phyloP scores from a whole-genome alignment of 2,888 invertebrate species.

The Metacarcinus magister region DNA sequence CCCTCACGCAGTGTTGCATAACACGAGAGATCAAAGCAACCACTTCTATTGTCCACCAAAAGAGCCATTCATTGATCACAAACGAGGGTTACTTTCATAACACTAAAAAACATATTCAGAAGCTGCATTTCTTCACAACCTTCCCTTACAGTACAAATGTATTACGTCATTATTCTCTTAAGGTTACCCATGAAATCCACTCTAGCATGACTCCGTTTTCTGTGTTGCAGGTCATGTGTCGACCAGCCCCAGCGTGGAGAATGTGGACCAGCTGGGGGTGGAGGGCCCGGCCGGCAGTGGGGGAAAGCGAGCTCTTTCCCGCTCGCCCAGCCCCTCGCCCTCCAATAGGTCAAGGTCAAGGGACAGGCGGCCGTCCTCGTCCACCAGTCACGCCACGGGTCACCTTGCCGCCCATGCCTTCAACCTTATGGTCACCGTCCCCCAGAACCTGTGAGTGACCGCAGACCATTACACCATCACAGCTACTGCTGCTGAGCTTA shows the following conservation, averaged over 20 bases:
- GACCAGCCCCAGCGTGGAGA: conserved; percentile 73
- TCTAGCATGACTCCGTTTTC: neutral
- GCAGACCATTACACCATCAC: neutral
- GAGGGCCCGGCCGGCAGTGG: conserved; percentile 54
- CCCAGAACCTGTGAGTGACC: conserved; percentile 73
- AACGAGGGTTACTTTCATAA: too few relatives aligned
- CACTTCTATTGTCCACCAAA: too few relatives aligned
- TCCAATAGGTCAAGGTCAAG: conserved; percentile 65
- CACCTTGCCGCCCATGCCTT: conserved; percentile 77
- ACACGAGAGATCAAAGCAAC: too few relatives aligned
- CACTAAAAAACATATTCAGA: neutral
- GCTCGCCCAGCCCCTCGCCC: conserved; percentile 71
- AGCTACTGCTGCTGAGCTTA: neutral
- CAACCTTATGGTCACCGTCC: conserved; percentile 77
- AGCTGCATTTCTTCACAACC: neutral
- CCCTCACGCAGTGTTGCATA: too few relatives aligned
- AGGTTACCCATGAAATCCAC: neutral
- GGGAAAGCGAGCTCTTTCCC: neutral
- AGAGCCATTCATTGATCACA: too few relatives aligned
- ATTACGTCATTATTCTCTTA: neutral
- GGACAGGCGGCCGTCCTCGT: neutral
- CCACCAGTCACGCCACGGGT: conserved; percentile 71
- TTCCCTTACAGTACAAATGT: neutral
- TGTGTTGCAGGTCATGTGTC: conserved; percentile 73
- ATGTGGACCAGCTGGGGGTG: conserved; percentile 68